A percentile compares a stretch with the other conserved stretches of the same genome.
phyloP scores from a whole-genome alignment of 2,797 vertebrate genomes.

The Agapornis canus region DNA sequence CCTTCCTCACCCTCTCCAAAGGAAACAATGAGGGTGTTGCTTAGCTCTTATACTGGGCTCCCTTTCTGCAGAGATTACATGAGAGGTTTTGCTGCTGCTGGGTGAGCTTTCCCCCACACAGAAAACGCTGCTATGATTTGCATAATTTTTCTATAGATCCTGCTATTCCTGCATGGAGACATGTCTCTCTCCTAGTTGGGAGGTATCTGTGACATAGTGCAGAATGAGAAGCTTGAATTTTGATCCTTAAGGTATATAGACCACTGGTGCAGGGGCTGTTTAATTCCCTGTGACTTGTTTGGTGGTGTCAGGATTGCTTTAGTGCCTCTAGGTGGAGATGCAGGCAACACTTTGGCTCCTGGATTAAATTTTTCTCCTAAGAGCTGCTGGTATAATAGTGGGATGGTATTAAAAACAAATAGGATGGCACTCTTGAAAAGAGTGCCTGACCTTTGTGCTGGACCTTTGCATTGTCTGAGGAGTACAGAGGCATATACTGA shows the following conservation, averaged over 20 bases:
- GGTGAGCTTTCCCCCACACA: background rate
- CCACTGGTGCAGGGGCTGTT: fast-evolving
- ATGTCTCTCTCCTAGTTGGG: background rate
- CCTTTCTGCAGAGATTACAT: background rate
- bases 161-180: background rate
- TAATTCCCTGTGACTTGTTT: background rate
- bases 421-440: background rate
- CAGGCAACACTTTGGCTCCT: background rate
- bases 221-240: fast-evolving
- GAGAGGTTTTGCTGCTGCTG: background rate
- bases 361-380: background rate
- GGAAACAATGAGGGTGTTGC: background rate
- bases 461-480: background rate
- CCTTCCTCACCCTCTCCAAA: fast-evolving
- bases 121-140: background rate
- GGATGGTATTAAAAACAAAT: background rate
- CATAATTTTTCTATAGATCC: background rate
- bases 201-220: background rate
- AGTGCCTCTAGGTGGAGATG: background rate
- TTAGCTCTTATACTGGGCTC: background rate
- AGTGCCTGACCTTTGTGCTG: background rate
- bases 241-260: background rate
- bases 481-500: background rate
- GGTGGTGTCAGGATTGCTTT: background rate
- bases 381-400: background rate